These are phyloP conservation scores for Cotesia congregata DNA, from an alignment of 2,888 invertebrate species.

Conservation along the genomic window DNA sequence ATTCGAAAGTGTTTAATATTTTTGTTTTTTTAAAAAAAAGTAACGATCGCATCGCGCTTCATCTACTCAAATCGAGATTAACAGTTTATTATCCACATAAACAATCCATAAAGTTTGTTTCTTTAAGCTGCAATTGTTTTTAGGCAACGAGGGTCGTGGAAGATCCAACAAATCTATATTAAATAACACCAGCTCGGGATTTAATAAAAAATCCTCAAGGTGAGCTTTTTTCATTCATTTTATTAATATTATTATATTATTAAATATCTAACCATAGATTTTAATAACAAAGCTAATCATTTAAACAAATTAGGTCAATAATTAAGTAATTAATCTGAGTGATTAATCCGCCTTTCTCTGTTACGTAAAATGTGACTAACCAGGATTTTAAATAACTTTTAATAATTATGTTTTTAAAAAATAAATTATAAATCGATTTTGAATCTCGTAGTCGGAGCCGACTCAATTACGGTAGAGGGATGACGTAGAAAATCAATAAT, in stretches of 20 bases:
- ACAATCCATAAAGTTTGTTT: not conserved
- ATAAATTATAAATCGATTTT: slow-evolving; percentile 14
- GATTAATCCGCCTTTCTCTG: not conserved
- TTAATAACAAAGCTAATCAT: not conserved
- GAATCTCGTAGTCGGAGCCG: not conserved
- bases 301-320: slow-evolving; percentile 8
- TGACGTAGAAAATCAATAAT: slow-evolving; percentile 66
- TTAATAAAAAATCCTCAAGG: slow-evolving; percentile 27
- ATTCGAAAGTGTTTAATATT: not conserved
- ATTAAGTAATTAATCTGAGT: not conserved
- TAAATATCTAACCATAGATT: no score
- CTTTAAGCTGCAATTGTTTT: slow-evolving; percentile 65
- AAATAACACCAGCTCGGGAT: not conserved
- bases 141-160: slow-evolving; percentile 55
- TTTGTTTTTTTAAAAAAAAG: not conserved
- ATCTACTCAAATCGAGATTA: not conserved
- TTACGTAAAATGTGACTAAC: not conserved
- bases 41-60: not conserved
- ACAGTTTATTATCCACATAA: not conserved
- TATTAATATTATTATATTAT: no score
- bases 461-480: slow-evolving; percentile 56
- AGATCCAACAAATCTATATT: slow-evolving; percentile 44
- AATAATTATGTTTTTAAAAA: not conserved
- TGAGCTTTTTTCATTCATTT: not conserved
- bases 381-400: not conserved